Conservation (phyloP, 2,113 vertebrate species). For the Pelecanus crispus region DNA sequence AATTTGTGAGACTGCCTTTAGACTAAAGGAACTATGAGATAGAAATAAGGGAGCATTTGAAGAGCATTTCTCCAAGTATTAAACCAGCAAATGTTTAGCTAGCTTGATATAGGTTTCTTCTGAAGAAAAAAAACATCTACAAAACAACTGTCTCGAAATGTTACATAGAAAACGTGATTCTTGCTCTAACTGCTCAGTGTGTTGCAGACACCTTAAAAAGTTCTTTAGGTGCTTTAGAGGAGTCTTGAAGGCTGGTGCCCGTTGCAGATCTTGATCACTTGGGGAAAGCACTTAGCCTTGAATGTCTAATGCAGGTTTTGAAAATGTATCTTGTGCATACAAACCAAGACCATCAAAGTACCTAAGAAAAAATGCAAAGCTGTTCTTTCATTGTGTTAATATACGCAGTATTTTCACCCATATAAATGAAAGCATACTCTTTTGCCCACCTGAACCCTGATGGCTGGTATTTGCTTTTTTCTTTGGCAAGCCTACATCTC, state of each 20-base stretch:
- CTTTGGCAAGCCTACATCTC: neutral
- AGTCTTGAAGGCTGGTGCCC: neutral
- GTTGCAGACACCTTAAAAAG: neutral
- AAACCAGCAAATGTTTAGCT: neutral
- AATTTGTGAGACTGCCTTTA: neutral
- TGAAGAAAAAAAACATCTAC: neutral
- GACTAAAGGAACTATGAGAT: neutral
- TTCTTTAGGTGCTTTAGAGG: neutral
- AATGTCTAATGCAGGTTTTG: neutral
- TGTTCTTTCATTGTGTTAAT: neutral
- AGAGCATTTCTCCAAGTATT: neutral
- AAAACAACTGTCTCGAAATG: neutral
- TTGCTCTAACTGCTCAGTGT: neutral
- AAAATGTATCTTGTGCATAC: neutral
- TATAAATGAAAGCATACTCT: neutral
- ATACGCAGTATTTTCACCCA: neutral
- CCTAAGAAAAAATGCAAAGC: neutral
- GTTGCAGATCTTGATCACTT: neutral
- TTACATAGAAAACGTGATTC: neutral
- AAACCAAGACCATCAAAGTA: neutral
- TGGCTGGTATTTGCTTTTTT: neutral
- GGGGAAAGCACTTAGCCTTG: neutral
- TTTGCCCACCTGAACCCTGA: neutral
- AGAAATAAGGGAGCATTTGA: neutral
- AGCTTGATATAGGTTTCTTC: neutral